Percentiles rank a stretch among this genome's conserved stretches.
phyloP scores from a whole-genome alignment of 2,113 vertebrate genomes.

The Raja brachyura region DNA sequence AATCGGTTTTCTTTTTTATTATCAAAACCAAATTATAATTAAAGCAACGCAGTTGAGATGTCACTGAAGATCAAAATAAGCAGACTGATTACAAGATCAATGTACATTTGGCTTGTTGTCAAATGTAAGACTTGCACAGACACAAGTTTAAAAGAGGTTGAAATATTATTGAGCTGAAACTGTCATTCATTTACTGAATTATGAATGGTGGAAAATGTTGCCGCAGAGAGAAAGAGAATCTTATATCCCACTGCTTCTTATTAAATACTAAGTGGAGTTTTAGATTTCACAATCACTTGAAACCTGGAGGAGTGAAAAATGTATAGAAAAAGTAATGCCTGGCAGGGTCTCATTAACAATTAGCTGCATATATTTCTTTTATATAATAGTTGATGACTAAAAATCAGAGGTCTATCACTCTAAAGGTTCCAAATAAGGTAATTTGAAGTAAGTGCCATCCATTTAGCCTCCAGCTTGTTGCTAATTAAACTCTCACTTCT shows the following conservation, averaged over 20 bases:
- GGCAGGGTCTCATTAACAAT: neutral
- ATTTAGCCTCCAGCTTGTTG: constrained; percentile 1
- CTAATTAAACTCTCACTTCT: constrained; percentile 18
- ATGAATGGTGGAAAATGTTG: neutral
- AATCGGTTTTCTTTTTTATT: neutral
- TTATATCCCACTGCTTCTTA: neutral
- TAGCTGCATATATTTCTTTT: neutral
- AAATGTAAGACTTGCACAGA: neutral
- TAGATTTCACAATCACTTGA: neutral
- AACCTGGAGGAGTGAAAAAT: neutral
- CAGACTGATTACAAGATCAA: neutral
- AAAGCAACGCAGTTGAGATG: neutral
- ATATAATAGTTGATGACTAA: neutral
- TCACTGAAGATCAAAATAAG: neutral
- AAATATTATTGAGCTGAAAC: neutral
- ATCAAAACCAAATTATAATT: neutral
- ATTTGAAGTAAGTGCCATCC: neutral
- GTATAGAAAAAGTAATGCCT: neutral
- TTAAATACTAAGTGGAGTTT: neutral
- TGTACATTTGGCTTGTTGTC: neutral
- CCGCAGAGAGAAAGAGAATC: neutral
- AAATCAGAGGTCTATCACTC: neutral
- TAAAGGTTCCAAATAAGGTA: neutral
- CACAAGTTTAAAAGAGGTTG: neutral
- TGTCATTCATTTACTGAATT: neutral